Percentiles rank a stretch among this genome's conserved stretches.
Evolutionary conservation across 2,888 invertebrate species (phyloP).

Genomic region (Minunthozetes semirufus): DNA sequence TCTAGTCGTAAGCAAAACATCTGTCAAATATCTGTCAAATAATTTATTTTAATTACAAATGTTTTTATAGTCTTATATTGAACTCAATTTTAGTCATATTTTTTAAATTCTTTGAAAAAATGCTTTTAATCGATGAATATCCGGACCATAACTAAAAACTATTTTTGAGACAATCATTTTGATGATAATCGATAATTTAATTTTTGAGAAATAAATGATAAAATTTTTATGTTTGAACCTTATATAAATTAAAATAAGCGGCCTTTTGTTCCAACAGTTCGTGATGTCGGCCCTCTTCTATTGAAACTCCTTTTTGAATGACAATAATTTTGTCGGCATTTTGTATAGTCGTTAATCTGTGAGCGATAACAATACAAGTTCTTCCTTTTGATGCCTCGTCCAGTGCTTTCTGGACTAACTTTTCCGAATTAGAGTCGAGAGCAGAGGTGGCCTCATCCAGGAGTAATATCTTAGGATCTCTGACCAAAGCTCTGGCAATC

Average conservation of each 20-base stretch:
- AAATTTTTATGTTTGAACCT: background rate
- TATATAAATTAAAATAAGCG: conserved; percentile 12
- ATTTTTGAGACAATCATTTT: no score
- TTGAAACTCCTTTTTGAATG: background rate
- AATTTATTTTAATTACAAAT: no score
- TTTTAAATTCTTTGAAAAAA: no score
- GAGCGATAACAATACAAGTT: conserved; percentile 79
- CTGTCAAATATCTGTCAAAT: background rate
- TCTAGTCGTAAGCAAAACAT: background rate
- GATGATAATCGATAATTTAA: no score
- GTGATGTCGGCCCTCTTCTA: background rate
- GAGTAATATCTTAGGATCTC: conserved; percentile 43
- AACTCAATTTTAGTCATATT: background rate
- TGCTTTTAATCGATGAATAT: no score
- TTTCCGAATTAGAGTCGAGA: conserved; percentile 49
- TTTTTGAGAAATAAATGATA: no score
- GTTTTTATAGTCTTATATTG: background rate
- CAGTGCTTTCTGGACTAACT: conserved; percentile 74
- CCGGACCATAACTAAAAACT: no score
- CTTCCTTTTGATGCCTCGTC: conserved; percentile 71
- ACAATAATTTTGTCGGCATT: conserved; percentile 67
- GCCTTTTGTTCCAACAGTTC: background rate
- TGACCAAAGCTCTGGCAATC: conserved; percentile 44
- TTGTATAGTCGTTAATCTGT: conserved; percentile 74
- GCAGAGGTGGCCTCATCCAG: conserved; percentile 50